These are phyloP conservation scores for Brachypodius melanocephalos DNA, from an alignment of 2,113 vertebrate species.

Conservation along the genomic window DNA sequence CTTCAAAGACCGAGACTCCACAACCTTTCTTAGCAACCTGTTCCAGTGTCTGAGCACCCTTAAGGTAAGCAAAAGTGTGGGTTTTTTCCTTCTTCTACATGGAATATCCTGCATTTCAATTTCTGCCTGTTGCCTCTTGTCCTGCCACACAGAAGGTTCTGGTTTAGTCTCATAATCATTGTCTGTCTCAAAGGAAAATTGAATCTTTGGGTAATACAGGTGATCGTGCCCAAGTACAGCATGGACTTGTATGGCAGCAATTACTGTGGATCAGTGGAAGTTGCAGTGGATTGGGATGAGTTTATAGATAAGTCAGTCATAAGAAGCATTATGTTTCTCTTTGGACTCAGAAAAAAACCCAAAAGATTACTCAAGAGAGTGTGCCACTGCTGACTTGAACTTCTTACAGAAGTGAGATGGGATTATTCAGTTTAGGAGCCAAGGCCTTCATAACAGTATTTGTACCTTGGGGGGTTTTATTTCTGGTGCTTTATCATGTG, in stretches of 20 bases:
- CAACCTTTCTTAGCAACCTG: neutral
- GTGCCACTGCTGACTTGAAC: neutral
- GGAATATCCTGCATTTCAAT: neutral
- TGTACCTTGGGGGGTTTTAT: neutral
- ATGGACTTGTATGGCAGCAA: neutral
- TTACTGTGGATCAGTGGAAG: neutral
- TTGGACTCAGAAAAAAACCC: neutral
- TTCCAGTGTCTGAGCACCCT: neutral
- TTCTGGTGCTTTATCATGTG: neutral
- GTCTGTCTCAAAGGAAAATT: neutral
- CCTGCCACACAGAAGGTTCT: neutral
- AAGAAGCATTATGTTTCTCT: neutral
- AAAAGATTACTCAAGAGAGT: neutral
- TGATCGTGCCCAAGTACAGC: neutral
- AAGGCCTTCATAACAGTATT: neutral
- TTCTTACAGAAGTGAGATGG: neutral
- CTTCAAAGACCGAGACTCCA: neutral
- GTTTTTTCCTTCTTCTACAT: neutral
- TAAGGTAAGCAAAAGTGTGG: neutral
- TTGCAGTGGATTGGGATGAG: neutral
- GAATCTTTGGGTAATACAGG: neutral
- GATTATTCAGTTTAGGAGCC: neutral
- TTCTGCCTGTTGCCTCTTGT: neutral
- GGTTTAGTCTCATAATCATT: neutral
- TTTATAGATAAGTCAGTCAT: neutral